Evolutionary conservation across 2,888 invertebrate species (phyloP).

Genomic region (Hypselothyrea guttata): DNA sequence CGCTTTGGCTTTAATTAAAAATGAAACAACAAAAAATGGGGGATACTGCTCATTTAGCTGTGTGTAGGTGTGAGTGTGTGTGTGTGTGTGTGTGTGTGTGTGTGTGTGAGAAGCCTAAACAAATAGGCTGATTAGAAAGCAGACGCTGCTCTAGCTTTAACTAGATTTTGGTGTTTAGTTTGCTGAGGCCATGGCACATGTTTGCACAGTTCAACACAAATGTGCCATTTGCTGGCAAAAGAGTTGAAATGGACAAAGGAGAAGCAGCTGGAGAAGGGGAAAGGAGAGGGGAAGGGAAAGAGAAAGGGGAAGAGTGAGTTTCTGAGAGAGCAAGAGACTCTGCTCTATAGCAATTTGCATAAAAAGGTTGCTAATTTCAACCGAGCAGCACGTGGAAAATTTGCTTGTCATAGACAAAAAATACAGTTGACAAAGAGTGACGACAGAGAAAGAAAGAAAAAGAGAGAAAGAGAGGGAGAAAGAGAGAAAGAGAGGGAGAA

Average conservation of each 20-base stretch:
- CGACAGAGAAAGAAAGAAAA: too few species aligned
- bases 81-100: slow-evolving; percentile 6
- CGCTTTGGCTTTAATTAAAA: slow-evolving; percentile 46
- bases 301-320: neutral
- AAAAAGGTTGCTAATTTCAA: slow-evolving; percentile 74
- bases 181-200: slow-evolving; percentile 6
- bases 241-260: neutral
- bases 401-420: slow-evolving; percentile 33
- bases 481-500: too few species aligned
- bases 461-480: too few species aligned
- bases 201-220: slow-evolving; percentile 63
- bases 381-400: slow-evolving; percentile 14
- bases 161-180: slow-evolving; percentile 9
- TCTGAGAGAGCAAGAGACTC: slow-evolving; percentile 17
- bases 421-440: slow-evolving; percentile 39
- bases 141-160: slow-evolving; percentile 5
- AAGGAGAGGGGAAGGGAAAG: neutral
- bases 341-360: slow-evolving; percentile 61
- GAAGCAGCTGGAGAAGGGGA: neutral
- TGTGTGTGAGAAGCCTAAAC: slow-evolving; percentile 47
- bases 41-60: slow-evolving; percentile 20
- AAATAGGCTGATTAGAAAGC: slow-evolving; percentile 70
- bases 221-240: slow-evolving; percentile 43
- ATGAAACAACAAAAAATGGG: slow-evolving; percentile 12
- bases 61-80: too few species aligned